Evolutionary conservation across 2,113 vertebrate species (phyloP).

Genomic region (Corythornis cristatus): DNA sequence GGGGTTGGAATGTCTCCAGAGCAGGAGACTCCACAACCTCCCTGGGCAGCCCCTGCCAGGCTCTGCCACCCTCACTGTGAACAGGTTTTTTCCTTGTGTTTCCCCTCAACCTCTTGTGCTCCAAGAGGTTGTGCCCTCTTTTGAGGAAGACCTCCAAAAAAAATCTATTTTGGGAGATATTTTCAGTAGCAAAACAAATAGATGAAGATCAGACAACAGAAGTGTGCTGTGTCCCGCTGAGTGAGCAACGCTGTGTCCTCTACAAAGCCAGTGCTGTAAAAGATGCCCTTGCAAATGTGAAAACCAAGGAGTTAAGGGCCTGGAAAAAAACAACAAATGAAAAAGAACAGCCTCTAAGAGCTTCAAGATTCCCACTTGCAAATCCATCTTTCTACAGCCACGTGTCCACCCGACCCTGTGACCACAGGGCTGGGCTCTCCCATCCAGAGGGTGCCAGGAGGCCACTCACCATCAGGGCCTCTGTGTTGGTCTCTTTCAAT

Average conservation of each 20-base stretch:
- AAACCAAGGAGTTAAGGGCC: neutral
- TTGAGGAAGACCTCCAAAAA: neutral
- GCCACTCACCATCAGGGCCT: constrained; percentile 88
- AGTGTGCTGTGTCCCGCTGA: neutral
- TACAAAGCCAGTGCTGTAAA: neutral
- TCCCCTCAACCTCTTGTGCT: too few relatives aligned
- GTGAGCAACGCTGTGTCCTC: fast-evolving
- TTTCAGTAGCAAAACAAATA: neutral
- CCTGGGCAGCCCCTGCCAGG: too few relatives aligned
- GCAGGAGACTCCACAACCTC: too few relatives aligned
- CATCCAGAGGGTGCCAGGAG: neutral
- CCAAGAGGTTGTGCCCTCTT: too few relatives aligned
- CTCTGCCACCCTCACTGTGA: too few relatives aligned
- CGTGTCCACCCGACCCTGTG: neutral
- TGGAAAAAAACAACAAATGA: neutral
- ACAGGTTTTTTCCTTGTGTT: too few relatives aligned
- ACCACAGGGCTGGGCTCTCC: neutral
- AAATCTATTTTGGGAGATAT: neutral
- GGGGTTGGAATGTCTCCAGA: too few relatives aligned
- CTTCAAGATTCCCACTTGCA: neutral
- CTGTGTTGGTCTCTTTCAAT: constrained; percentile 85
- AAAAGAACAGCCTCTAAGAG: neutral
- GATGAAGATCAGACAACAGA: neutral
- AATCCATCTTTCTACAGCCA: neutral
- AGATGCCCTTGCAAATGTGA: neutral